These are phyloP conservation scores for Oppia nitens DNA, from an alignment of 1,140 invertebrate genomes.

Conservation along the genomic window DNA sequence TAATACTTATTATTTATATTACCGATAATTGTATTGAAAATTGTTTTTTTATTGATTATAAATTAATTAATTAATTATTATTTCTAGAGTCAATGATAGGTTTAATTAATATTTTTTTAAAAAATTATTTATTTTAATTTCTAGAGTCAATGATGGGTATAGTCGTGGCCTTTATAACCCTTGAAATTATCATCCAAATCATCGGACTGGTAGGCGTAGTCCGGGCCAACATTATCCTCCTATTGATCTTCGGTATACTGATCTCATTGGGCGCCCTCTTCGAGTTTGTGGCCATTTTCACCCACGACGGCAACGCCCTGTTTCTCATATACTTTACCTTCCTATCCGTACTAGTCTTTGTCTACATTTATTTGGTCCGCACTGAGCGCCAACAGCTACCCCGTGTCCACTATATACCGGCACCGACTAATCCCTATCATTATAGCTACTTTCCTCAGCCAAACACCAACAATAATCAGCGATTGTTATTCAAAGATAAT, in stretches of 20 bases:
- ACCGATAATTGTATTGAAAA: no score
- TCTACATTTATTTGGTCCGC: neutral
- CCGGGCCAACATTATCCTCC: neutral
- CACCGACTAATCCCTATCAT: neutral
- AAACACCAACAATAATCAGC: no score
- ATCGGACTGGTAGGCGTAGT: neutral
- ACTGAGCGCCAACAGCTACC: neutral
- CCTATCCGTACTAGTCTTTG: neutral
- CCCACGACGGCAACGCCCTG: neutral
- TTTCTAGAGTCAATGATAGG: no score
- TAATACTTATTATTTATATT: no score
- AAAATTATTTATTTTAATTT: neutral
- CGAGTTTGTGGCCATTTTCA: neutral
- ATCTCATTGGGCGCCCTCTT: neutral
- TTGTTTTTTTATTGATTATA: no score
- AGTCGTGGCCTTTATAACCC: neutral
- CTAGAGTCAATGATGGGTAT: neutral
- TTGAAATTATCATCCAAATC: neutral
- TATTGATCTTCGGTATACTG: neutral
- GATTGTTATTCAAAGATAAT: neutral
- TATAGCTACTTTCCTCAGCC: neutral
- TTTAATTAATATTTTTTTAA: no score
- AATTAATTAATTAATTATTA: no score
- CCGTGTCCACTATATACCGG: neutral
- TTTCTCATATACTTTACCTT: neutral